These are phyloP conservation scores for Galerucella pusilla DNA, from an alignment of 2,888 invertebrate species.

Conservation along the genomic window DNA sequence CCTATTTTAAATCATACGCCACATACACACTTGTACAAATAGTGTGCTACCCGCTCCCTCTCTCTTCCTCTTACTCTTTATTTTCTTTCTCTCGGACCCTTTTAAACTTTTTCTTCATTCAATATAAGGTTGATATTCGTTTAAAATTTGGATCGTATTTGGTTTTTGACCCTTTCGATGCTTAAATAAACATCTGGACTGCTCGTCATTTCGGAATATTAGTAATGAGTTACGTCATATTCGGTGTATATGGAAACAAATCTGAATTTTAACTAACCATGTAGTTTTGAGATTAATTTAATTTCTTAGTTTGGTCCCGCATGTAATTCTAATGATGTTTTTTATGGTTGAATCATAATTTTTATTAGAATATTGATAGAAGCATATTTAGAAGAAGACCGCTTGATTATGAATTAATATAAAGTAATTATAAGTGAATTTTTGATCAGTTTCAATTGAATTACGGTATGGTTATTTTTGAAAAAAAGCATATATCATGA, in stretches of 20 bases:
- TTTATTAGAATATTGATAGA: background rate
- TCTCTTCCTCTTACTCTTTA: background rate
- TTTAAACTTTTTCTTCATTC: constrained; percentile 19
- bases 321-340: background rate
- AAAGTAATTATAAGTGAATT: no score
- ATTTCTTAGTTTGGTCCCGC: constrained; percentile 9
- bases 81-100: constrained; percentile 3
- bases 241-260: constrained; percentile 41
- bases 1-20: constrained; percentile 46
- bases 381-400: no score
- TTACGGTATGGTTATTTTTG: no score
- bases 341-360: background rate
- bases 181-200: constrained; percentile 52
- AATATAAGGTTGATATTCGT: constrained; percentile 36
- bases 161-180: constrained; percentile 51
- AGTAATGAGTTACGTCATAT: constrained; percentile 41
- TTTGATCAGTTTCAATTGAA: no score
- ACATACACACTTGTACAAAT: constrained; percentile 49
- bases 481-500: no score
- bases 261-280: constrained; percentile 40
- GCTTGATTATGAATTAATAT: no score
- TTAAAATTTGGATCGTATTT: constrained; percentile 35
- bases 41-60: constrained; percentile 34
- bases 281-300: background rate
- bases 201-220: constrained; percentile 43